Evolutionary conservation across 2,113 vertebrate genomes (phyloP).

Genomic region (Apaloderma vittatum): DNA sequence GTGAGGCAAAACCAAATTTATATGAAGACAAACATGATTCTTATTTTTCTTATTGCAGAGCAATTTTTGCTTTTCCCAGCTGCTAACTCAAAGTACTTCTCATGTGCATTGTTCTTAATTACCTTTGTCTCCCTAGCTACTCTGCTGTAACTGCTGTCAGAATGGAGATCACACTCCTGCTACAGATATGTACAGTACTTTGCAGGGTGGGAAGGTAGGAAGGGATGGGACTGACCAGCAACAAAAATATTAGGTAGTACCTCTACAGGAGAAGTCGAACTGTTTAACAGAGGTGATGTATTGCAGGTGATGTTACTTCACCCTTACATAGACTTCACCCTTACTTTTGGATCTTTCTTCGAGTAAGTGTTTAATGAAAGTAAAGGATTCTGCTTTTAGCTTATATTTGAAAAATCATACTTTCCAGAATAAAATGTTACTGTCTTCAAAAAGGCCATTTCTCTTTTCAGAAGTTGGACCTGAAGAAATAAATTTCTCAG

Average conservation of each 20-base stretch:
- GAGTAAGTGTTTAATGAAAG: background rate
- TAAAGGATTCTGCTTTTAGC: background rate
- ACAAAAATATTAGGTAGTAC: background rate
- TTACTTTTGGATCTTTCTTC: background rate
- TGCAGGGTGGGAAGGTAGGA: background rate
- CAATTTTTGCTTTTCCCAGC: background rate
- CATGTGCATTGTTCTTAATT: background rate
- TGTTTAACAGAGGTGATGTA: background rate
- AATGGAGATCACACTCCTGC: background rate
- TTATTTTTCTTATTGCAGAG: background rate
- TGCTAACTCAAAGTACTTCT: background rate
- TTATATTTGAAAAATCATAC: background rate
- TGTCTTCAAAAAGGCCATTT: background rate
- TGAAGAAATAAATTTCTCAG: background rate
- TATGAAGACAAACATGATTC: background rate
- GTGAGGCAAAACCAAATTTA: background rate
- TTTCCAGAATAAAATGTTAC: background rate
- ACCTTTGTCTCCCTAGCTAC: background rate
- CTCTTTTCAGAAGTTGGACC: background rate
- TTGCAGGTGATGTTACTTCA: background rate
- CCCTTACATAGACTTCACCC: background rate
- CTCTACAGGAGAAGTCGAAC: background rate
- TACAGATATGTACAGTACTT: background rate
- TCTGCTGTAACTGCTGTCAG: background rate
- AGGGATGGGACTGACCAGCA: background rate